Conservation (phyloP, 2,888 invertebrate genomes). For the Cerceris ruficornis region DNA sequence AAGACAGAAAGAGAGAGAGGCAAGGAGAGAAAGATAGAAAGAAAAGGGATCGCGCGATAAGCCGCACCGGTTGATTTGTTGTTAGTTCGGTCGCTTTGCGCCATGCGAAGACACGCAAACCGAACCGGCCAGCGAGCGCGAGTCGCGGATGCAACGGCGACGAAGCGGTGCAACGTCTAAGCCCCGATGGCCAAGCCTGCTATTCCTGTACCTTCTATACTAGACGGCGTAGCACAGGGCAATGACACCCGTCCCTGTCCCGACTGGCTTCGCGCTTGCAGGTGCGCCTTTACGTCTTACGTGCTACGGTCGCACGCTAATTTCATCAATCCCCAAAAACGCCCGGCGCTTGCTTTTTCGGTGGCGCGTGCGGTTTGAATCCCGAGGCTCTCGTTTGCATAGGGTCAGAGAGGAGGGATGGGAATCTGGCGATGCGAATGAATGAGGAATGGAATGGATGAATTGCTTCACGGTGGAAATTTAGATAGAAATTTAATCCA, state of each 20-base stretch:
- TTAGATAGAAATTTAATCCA: no score
- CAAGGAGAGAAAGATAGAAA: no score
- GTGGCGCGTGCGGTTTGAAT: no score
- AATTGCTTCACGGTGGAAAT: no score
- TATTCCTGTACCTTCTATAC: constrained; percentile 73
- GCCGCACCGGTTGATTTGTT: constrained; percentile 24
- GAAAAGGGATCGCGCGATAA: constrained; percentile 17
- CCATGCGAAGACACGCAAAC: constrained; percentile 16
- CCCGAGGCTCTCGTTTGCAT: background rate
- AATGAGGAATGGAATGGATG: no score
- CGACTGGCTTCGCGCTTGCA: constrained; percentile 63
- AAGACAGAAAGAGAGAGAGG: no score
- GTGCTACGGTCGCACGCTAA: constrained; percentile 68
- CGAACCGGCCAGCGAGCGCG: constrained; percentile 4
- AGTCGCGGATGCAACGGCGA: constrained; percentile 42
- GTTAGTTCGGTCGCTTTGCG: constrained; percentile 16
- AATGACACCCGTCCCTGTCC: constrained; percentile 69
- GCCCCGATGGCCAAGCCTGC: constrained; percentile 66
- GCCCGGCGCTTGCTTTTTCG: background rate
- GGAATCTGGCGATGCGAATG: no score
- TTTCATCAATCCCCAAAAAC: constrained; percentile 69
- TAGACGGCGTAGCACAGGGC: constrained; percentile 69
- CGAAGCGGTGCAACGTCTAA: constrained; percentile 63
- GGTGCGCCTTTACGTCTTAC: constrained; percentile 62
- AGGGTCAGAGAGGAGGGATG: background rate